These are phyloP conservation scores for Ligdia adustata DNA, from an alignment of 2,888 invertebrate genomes.

Conservation along the genomic window DNA sequence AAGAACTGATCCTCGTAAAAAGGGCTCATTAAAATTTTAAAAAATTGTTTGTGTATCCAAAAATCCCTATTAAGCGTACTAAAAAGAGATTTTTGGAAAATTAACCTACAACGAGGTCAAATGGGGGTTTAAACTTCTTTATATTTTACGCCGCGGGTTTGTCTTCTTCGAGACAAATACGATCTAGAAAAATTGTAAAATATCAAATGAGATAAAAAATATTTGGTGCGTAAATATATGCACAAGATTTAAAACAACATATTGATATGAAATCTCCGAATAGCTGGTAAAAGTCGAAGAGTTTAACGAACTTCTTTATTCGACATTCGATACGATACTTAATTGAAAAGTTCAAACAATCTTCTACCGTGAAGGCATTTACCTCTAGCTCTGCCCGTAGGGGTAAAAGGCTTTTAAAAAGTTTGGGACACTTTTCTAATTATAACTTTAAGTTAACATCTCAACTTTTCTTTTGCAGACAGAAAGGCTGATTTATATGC, in stretches of 20 bases:
- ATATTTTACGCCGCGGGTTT: too few relatives aligned
- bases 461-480: conserved; percentile 19
- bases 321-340: conserved; percentile 55
- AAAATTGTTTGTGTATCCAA: too few relatives aligned
- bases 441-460: conserved; percentile 33
- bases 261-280: conserved; percentile 38
- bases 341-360: conserved; percentile 60
- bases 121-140: too few relatives aligned
- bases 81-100: too few relatives aligned
- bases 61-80: too few relatives aligned
- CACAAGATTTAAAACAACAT: conserved; percentile 24
- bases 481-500: conserved; percentile 21
- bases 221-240: too few relatives aligned
- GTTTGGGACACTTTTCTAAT: conserved; percentile 35
- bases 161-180: too few relatives aligned
- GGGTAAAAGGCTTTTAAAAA: conserved; percentile 29
- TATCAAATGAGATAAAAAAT: too few relatives aligned
- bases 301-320: conserved; percentile 58
- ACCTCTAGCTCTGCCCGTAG: conserved; percentile 25
- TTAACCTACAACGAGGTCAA: too few relatives aligned
- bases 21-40: too few relatives aligned
- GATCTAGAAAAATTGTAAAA: too few relatives aligned
- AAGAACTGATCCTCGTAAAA: too few relatives aligned
- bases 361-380: conserved; percentile 35
- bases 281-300: conserved; percentile 39